Conservation (phyloP, 2,113 vertebrate genomes). For the Chlorodrepanis virens region DNA sequence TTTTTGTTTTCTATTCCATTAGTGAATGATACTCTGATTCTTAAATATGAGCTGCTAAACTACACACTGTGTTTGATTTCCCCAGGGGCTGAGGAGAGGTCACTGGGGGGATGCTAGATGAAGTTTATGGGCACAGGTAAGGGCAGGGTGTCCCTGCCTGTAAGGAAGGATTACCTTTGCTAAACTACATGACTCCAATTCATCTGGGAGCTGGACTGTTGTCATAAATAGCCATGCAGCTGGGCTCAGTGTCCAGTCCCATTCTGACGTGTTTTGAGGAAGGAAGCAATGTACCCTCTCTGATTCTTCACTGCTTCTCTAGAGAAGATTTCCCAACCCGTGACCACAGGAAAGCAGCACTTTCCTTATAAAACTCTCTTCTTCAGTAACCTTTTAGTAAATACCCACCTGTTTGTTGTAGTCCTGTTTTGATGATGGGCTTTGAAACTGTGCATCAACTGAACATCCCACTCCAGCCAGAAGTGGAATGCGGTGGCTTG, state of each 20-base stretch:
- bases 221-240: background rate
- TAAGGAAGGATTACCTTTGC: background rate
- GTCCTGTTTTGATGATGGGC: background rate
- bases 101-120: background rate
- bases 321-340: background rate
- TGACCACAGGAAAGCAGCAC: background rate
- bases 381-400: background rate
- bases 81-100: background rate
- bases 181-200: background rate
- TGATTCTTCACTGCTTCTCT: background rate
- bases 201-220: background rate
- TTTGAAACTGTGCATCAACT: background rate
- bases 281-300: background rate
- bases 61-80: background rate
- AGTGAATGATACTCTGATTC: background rate
- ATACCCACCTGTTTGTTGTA: background rate
- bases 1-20: background rate
- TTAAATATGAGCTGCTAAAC: background rate
- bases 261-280: background rate
- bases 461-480: background rate
- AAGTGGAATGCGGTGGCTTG: background rate
- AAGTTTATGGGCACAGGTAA: background rate
- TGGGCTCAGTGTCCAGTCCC: background rate
- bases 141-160: background rate
- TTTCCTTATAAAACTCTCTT: background rate